phyloP scores from a whole-genome alignment of 2,797 vertebrate genomes.

The Cichlasoma orientale region DNA sequence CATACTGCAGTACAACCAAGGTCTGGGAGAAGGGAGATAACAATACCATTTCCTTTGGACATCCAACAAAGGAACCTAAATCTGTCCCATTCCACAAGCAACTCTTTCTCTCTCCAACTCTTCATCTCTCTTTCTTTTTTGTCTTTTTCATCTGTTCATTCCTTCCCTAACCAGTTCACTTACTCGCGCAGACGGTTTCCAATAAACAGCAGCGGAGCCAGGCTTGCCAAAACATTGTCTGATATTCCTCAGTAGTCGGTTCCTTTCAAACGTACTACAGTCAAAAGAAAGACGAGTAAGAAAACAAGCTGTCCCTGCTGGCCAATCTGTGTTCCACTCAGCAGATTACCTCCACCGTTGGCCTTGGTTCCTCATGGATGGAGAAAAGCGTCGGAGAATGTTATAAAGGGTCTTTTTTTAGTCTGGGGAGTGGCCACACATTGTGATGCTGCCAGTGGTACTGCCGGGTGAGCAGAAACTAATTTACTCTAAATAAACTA shows the following conservation, averaged over 20 bases:
- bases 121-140: conserved; percentile 21
- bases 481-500: conserved; percentile 9
- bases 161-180: conserved; percentile 39
- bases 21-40: conserved; percentile 66
- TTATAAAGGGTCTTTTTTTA: not conserved
- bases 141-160: conserved; percentile 28
- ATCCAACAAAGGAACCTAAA: conserved; percentile 56
- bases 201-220: conserved; percentile 34
- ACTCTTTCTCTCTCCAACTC: not conserved
- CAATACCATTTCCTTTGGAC: conserved; percentile 54
- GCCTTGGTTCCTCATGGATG: conserved; percentile 23
- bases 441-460: not conserved
- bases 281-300: conserved; percentile 32
- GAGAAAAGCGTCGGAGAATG: conserved; percentile 18
- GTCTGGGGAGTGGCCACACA: not conserved
- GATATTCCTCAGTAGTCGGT: conserved; percentile 45
- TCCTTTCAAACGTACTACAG: conserved; percentile 48
- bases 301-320: conserved; percentile 44
- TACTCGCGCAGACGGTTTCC: conserved; percentile 61
- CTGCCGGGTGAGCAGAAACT: not conserved
- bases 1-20: conserved; percentile 42
- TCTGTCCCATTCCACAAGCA: conserved; percentile 42
- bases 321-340: conserved; percentile 43
- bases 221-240: conserved; percentile 54
- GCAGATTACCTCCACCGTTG: conserved; percentile 47